A percentile compares a stretch with the other conserved stretches of the same genome.
phyloP scores from a whole-genome alignment of 2,797 vertebrate species.

The Dallia pectoralis region DNA sequence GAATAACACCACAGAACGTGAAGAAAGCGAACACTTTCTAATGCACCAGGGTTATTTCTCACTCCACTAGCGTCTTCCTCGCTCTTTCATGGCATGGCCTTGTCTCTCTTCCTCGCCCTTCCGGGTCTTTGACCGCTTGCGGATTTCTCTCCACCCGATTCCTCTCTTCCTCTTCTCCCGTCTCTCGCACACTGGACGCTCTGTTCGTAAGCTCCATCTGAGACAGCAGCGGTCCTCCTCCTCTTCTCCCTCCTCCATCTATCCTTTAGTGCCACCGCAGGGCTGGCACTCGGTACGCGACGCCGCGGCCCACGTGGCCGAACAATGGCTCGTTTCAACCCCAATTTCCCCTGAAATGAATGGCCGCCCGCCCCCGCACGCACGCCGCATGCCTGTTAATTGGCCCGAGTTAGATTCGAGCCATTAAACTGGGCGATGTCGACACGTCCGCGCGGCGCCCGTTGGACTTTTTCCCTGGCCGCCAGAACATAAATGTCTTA shows the following conservation, averaged over 20 bases:
- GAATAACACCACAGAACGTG: no score
- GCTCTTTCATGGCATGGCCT: conserved; percentile 12
- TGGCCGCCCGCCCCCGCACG: conserved; percentile 65
- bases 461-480: conserved; percentile 41
- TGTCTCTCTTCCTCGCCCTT: background rate
- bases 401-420: conserved; percentile 75
- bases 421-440: conserved; percentile 79
- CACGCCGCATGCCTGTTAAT: conserved; percentile 72
- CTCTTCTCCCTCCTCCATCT: conserved; percentile 62
- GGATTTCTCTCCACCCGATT: conserved; percentile 3
- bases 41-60: background rate
- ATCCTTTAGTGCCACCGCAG: conserved; percentile 62
- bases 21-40: no score
- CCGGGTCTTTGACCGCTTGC: conserved; percentile 17
- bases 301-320: conserved; percentile 68
- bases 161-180: conserved; percentile 38
- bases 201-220: conserved; percentile 47
- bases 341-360: conserved; percentile 80
- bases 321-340: conserved; percentile 79
- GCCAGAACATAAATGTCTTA: conserved; percentile 66
- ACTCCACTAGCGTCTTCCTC: conserved; percentile 1
- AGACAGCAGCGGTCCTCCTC: conserved; percentile 43
- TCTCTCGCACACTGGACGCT: conserved; percentile 58
- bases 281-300: conserved; percentile 63
- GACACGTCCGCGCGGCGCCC: conserved; percentile 57